Conservation (phyloP, 2,797 vertebrate species). For the Sebastes iracundus region DNA sequence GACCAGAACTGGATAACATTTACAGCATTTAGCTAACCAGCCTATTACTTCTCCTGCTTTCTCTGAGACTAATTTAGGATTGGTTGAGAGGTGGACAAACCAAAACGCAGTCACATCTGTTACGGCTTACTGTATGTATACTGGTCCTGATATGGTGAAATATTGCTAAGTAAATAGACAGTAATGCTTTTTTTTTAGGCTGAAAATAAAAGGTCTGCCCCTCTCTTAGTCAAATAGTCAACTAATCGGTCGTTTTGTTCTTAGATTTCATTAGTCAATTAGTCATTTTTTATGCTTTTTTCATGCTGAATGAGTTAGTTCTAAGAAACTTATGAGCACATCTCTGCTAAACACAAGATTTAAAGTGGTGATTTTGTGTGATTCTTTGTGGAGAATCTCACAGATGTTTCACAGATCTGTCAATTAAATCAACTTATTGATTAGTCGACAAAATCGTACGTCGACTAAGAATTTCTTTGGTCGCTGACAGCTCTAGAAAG, state of each 20-base stretch:
- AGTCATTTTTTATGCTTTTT: not conserved
- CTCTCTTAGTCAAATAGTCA: too few species aligned
- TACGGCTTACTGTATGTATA: not conserved
- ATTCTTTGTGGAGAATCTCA: too few species aligned
- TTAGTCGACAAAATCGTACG: too few species aligned
- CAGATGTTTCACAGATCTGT: too few species aligned
- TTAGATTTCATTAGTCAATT: too few species aligned
- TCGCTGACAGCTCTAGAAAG: too few species aligned
- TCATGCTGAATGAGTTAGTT: too few species aligned
- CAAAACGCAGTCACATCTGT: not conserved
- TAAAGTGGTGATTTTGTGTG: too few species aligned
- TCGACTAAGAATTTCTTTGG: too few species aligned
- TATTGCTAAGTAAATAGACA: not conserved
- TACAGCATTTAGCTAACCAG: conserved; percentile 3
- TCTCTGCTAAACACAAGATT: too few species aligned
- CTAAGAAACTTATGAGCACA: too few species aligned
- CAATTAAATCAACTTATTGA: too few species aligned
- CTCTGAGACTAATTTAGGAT: not conserved
- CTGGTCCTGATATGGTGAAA: not conserved
- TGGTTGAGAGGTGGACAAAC: not conserved
- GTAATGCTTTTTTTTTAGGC: not conserved
- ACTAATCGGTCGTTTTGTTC: fast-evolving
- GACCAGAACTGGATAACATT: conserved; percentile 18
- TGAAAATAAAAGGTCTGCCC: not conserved
- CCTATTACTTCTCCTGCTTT: conserved; percentile 3